Evolutionary conservation across 1,140 invertebrate genomes (phyloP).

Genomic region (Idris sp.): DNA sequence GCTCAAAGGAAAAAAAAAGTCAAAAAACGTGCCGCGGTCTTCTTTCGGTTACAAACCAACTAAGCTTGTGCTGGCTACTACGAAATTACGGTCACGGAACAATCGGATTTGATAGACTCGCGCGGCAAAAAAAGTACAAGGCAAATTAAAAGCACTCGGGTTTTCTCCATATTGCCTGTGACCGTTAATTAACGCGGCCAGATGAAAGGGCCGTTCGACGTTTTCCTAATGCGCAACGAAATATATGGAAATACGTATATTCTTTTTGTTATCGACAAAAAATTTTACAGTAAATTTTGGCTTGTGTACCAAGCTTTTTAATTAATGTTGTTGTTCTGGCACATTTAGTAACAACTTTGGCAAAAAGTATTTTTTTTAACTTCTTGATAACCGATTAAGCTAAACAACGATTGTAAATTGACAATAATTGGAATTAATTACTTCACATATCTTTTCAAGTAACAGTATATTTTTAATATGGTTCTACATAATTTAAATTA

Average conservation of each 20-base stretch:
- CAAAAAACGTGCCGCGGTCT: conserved; percentile 21
- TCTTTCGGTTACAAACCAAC: conserved; percentile 23
- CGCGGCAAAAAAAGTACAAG: conserved; percentile 32
- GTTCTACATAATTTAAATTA: too few species aligned
- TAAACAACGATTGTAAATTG: too few species aligned
- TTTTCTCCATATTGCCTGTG: conserved; percentile 11
- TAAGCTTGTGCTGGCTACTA: conserved; percentile 8
- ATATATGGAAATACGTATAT: conserved; percentile 17
- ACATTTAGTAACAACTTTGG: too few species aligned
- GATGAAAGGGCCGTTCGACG: conserved; percentile 27
- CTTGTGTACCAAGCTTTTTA: too few species aligned
- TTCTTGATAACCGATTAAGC: too few species aligned
- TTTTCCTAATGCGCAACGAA: conserved; percentile 11
- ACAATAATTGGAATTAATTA: too few species aligned
- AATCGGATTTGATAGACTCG: conserved; percentile 31
- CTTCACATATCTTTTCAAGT: too few species aligned
- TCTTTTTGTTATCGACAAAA: conserved; percentile 35
- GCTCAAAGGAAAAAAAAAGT: too few species aligned
- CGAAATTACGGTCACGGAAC: conserved; percentile 25
- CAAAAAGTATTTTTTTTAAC: too few species aligned
- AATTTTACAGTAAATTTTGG: too few species aligned
- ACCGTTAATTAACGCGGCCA: conserved; percentile 44
- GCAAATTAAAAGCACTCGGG: conserved; percentile 18
- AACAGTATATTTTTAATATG: too few species aligned
- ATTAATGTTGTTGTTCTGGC: too few species aligned